Evolutionary conservation across 2,113 vertebrate species (phyloP).

Genomic region (Alosa alosa): DNA sequence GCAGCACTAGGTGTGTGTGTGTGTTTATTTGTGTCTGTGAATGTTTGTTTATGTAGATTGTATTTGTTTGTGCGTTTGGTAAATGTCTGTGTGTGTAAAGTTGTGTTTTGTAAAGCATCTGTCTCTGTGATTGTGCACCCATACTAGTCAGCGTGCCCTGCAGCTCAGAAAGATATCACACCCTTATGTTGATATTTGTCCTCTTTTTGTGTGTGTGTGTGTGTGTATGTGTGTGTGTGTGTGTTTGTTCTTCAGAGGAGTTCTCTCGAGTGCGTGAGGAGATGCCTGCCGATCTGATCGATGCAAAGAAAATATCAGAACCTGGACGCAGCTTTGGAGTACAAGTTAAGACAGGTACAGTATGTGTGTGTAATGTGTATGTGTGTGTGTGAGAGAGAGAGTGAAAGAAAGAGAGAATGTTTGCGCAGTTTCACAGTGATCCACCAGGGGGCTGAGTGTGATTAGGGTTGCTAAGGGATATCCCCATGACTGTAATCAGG

Average conservation of each 20-base stretch:
- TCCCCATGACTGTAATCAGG: too few relatives aligned
- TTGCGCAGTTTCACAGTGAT: too few relatives aligned
- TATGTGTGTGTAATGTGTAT: neutral
- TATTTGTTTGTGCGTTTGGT: too few relatives aligned
- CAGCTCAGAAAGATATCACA: too few relatives aligned
- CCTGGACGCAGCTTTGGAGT: constrained; percentile 72
- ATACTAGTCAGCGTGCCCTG: neutral
- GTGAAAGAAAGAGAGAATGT: too few relatives aligned
- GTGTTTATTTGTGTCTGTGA: neutral
- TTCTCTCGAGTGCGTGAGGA: constrained; percentile 90
- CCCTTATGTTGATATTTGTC: neutral
- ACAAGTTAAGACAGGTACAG: constrained; percentile 60
- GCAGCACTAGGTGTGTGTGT: constrained; percentile 82
- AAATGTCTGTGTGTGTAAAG: too few relatives aligned
- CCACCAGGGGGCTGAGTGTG: too few relatives aligned
- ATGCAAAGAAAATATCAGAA: constrained; percentile 80
- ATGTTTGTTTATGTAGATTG: too few relatives aligned
- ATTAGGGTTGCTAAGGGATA: too few relatives aligned
- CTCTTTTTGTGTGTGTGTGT: too few relatives aligned
- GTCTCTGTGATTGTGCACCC: neutral
- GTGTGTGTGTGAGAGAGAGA: neutral
- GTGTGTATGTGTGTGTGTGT: neutral
- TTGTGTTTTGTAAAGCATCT: neutral
- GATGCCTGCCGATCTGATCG: constrained; percentile 77
- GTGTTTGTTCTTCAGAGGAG: constrained; percentile 77